These are phyloP conservation scores for Calcarius lapponicus DNA, from an alignment of 2,797 vertebrate genomes.

Conservation along the genomic window DNA sequence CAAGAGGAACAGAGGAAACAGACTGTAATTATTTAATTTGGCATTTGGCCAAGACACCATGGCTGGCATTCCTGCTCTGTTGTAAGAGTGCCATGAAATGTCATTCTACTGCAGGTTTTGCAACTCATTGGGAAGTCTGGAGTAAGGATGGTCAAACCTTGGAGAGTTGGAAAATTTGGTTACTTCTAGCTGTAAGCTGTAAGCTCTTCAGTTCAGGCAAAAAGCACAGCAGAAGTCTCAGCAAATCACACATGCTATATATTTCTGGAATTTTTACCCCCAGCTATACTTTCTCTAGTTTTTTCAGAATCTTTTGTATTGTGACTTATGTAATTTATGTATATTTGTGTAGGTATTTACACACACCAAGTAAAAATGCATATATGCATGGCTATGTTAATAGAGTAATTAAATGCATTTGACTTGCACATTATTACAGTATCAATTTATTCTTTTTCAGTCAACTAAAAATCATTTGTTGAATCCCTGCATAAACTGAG, in stretches of 20 bases:
- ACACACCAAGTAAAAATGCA: neutral
- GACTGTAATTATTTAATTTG: conserved; percentile 17
- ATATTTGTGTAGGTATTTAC: neutral
- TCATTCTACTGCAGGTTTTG: neutral
- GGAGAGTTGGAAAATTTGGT: neutral
- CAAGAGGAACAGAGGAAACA: neutral
- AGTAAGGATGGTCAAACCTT: neutral
- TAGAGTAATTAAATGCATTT: neutral
- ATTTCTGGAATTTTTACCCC: neutral
- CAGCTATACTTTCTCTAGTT: neutral
- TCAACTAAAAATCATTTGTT: neutral
- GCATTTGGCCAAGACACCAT: neutral
- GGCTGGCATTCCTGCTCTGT: neutral
- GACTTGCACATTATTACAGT: neutral
- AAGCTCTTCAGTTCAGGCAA: neutral
- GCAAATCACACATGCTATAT: neutral
- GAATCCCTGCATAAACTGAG: neutral
- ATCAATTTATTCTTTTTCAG: neutral
- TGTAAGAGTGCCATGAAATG: neutral
- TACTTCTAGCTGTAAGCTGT: neutral
- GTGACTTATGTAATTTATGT: neutral
- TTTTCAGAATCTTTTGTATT: neutral
- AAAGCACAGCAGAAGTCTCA: neutral
- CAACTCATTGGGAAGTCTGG: neutral
- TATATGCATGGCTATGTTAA: neutral